Base-by-base conservation (phyloP, 2,888 invertebrate genomes). In the Orchesellides sinensis region DNA sequence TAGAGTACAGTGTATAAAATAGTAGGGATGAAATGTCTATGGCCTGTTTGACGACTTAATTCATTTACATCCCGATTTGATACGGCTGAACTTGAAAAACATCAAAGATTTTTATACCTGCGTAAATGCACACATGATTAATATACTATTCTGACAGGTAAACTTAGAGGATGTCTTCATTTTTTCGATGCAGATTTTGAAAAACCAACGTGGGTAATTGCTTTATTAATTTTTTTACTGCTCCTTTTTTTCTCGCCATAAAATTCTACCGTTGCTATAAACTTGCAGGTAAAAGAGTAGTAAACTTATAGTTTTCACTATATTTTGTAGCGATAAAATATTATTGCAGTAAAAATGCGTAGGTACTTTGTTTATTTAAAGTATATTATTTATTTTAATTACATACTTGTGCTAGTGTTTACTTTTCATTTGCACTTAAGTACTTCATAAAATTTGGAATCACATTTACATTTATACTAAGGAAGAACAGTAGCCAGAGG, bases 241-340 rank as follows among this genome's bases (percentile, higher is more conserved):
- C 68, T 61, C 77, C n/a, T 68, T 47, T 77, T 77, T 77, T 69
- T 77, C 77, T 77, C 77, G 77, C 77, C 77, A 77, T 77, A 66
- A 77, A 77, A 66, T 45, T 47, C 29, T 49, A 19, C 29, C 32
- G 23, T 73, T 32, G 10, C 27, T n/a, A 63, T 73, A 61, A 35
- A 49, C 49, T 29, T 23, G 19, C 52, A n/a, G n/a, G 21, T 29
- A 21, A 35, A 27, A 56, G n/a, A 14, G 21, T 19, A 70, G 17
- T 49, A 35, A 19, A 68, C 8, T 6, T 54, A 35, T 52, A 23
- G 52, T 52, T 29, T 40, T 1, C 10, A 40, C 10, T 40, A 40
- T 40, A 40, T n/a, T 47, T 66, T 19, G 49, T 68, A 68, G 29
- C 19, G 47, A 21, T 40, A 61, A 32, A 19, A 17, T 56, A 29